Base-by-base conservation (phyloP, 1,140 invertebrate genomes). In the Choristoneura fumiferana region DNA sequence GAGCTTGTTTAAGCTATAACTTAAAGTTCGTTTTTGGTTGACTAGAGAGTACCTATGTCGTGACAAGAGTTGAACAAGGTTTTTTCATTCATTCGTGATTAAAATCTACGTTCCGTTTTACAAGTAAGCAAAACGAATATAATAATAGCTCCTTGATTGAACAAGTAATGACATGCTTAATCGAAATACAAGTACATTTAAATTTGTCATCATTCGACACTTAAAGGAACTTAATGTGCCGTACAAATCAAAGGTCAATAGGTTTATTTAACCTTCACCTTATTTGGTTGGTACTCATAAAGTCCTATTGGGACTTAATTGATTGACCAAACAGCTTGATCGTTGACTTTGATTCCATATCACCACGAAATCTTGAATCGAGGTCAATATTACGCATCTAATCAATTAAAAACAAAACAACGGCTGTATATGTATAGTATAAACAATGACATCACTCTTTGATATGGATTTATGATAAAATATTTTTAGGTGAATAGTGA, bases 321-420 rank as follows among this genome's bases (percentile, higher is more conserved):
- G 43, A 49, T 5, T 12, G 0, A 29, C 12, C 22, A 49, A 49
- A 22, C 12, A 17, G n/a, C 17, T 22, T 33, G 43, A 49, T 29
- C 22, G 22, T 22, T 49, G 43, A 49, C 43, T 49, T 49, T 49
- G 43, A 49, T 49, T 49, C 22, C 0, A 33, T 22, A 18, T 49
- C 18, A 18, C n/a, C 18, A 29, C 18, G 12, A 17, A 49, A 29
- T 49, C 10, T 12, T 3, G 4, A 49, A 29, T 49, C 43, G 43
- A 49, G 43, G 18, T 49, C 43, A 49, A 49, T 29, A 29, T 49
- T 49, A 49, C 43, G 22, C 43, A 49, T 18, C 43, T 17, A 49
- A 49, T 49, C 43, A 18, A 54, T 54, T 54, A 54, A 34, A 54
- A 37, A 54, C 17, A 22, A 33, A 29, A 29, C 43, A 49, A 49